phyloP scores from a whole-genome alignment of 2,888 invertebrate species.

The Tricholauxania praeusta region DNA sequence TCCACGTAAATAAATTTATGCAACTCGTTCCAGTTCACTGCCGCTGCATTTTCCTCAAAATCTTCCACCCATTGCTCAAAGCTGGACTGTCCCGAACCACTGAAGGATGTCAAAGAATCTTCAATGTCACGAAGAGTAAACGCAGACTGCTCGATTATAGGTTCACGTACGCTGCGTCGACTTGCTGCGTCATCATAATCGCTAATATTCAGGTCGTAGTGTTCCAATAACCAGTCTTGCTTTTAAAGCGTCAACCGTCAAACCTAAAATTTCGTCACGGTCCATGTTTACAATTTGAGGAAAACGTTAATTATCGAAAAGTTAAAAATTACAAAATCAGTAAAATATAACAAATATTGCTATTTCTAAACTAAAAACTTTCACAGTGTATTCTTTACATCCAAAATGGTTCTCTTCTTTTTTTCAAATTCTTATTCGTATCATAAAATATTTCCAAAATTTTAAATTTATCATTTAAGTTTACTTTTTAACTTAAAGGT shows the following conservation, averaged over 20 bases:
- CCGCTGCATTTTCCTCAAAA: constrained; percentile 27
- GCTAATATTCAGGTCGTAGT: neutral
- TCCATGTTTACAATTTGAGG: neutral
- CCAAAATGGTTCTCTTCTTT: too few relatives aligned
- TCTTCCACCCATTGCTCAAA: constrained; percentile 24
- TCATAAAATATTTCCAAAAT: too few relatives aligned
- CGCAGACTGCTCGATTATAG: constrained; percentile 3
- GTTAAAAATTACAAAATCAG: too few relatives aligned
- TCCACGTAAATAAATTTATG: constrained; percentile 30
- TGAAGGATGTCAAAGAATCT: constrained; percentile 11
- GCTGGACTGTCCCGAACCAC: constrained; percentile 26
- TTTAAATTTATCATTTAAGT: too few relatives aligned
- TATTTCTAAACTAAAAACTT: too few relatives aligned
- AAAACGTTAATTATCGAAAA: too few relatives aligned
- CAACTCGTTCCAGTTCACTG: constrained; percentile 29
- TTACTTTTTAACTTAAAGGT: too few relatives aligned
- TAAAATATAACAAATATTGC: too few relatives aligned
- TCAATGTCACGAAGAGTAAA: constrained; percentile 33
- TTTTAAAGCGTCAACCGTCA: neutral
- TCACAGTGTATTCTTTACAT: too few relatives aligned
- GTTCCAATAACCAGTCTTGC: neutral
- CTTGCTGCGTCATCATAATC: neutral
- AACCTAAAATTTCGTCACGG: neutral
- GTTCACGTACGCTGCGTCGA: constrained; percentile 1
- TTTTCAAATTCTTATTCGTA: too few relatives aligned